These are phyloP conservation scores for Sebastes diaconus DNA, from an alignment of 2,797 vertebrate genomes.

Conservation along the genomic window DNA sequence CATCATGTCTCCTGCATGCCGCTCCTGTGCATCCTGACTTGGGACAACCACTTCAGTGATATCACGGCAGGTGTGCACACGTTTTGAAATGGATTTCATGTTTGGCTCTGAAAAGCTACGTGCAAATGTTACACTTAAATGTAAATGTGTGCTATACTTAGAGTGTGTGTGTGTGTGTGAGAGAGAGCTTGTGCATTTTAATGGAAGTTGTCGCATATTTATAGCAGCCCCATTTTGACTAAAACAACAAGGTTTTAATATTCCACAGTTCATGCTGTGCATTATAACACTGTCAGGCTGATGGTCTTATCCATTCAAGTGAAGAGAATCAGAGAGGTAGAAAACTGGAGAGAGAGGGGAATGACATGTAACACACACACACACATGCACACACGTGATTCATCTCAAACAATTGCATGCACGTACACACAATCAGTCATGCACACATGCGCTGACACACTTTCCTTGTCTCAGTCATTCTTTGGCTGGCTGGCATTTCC, in stretches of 20 bases:
- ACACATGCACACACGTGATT: neutral
- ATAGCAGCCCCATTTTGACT: slow-evolving; percentile 24
- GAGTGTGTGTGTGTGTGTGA: neutral
- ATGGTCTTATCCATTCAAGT: slow-evolving; percentile 43
- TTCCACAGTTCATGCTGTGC: slow-evolving; percentile 31
- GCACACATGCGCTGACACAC: slow-evolving; percentile 30
- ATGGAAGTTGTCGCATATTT: slow-evolving; percentile 26
- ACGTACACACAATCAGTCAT: neutral
- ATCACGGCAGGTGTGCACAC: neutral
- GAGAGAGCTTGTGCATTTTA: neutral
- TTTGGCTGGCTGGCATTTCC: slow-evolving; percentile 69
- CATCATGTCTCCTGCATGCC: slow-evolving; percentile 2
- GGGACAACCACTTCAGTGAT: slow-evolving; percentile 11
- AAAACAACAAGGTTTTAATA: slow-evolving; percentile 49
- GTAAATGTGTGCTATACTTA: slow-evolving; percentile 38
- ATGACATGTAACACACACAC: slow-evolving; percentile 34
- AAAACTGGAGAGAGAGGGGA: slow-evolving; percentile 34
- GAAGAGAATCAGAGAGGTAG: slow-evolving; percentile 58
- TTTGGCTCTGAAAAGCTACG: slow-evolving; percentile 11
- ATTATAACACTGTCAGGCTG: slow-evolving; percentile 48
- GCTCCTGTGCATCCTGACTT: slow-evolving; percentile 9
- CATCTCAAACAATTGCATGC: neutral
- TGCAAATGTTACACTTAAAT: slow-evolving; percentile 8
- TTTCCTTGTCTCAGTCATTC: slow-evolving; percentile 64
- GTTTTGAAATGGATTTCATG: slow-evolving; percentile 39